phyloP scores from a whole-genome alignment of 1,140 invertebrate genomes.

The Zaprionus ghesquierei region DNA sequence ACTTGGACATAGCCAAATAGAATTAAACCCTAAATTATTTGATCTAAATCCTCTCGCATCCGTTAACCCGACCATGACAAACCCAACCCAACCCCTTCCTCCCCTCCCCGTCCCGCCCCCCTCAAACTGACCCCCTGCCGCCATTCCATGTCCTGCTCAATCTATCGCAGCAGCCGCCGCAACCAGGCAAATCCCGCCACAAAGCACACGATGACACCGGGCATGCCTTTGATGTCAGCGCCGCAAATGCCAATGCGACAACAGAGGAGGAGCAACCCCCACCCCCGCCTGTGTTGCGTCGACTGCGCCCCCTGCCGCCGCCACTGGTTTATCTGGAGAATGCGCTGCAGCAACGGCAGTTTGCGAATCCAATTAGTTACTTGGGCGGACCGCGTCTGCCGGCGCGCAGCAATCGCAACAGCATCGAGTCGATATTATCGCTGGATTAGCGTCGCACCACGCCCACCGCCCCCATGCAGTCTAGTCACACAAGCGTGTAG shows the following conservation, averaged over 20 bases:
- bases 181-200: constrained; percentile 68
- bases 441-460: constrained; percentile 84
- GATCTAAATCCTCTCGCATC: constrained; percentile 48
- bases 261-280: neutral
- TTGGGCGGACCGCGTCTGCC: constrained; percentile 86
- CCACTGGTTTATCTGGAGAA: constrained; percentile 55
- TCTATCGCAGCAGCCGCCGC: constrained; percentile 59
- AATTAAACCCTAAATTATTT: constrained; percentile 81
- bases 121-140: neutral
- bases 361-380: constrained; percentile 88
- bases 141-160: constrained; percentile 38
- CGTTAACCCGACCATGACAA: constrained; percentile 50
- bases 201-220: constrained; percentile 70
- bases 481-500: constrained; percentile 10
- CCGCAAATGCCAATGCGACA: constrained; percentile 58
- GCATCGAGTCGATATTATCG: constrained; percentile 88
- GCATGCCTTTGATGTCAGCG: constrained; percentile 59
- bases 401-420: constrained; percentile 84
- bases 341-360: constrained; percentile 84
- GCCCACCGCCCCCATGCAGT: neutral
- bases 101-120: neutral
- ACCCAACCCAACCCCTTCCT: neutral
- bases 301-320: neutral
- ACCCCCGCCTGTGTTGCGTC: neutral
- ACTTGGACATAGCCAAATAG: constrained; percentile 72